Percentiles rank a stretch among this genome's conserved stretches.
phyloP scores from a whole-genome alignment of 1,140 invertebrate genomes.

The Chionoecetes opilio region DNA sequence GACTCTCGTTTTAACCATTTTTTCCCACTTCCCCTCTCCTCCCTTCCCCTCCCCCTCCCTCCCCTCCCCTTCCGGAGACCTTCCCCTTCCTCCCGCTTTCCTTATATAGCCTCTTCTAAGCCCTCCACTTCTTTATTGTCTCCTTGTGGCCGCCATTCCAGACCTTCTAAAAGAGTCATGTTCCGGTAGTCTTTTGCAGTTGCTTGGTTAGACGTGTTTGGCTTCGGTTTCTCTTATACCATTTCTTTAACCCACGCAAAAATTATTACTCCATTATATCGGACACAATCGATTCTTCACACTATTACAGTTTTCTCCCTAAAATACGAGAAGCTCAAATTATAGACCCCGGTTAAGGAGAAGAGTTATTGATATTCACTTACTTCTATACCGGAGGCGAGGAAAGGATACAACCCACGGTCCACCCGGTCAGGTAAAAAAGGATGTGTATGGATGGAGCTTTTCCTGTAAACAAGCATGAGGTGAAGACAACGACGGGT shows the following conservation, averaged over 20 bases:
- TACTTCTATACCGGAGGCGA: background rate
- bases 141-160: slow-evolving; percentile 10
- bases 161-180: background rate
- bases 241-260: background rate
- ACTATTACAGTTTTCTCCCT: background rate
- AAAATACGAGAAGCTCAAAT: background rate
- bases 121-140: slow-evolving; percentile 16
- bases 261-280: background rate
- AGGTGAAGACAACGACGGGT: background rate
- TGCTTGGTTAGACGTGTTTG: background rate
- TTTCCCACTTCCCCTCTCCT: background rate
- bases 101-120: background rate
- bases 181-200: background rate
- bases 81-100: background rate
- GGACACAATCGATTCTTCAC: background rate
- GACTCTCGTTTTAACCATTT: background rate
- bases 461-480: background rate
- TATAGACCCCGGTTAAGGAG: background rate
- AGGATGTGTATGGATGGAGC: background rate
- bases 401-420: background rate
- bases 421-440: background rate
- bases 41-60: background rate
- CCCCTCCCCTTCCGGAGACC: background rate
- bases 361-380: background rate
- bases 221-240: background rate